Evolutionary conservation across 1,140 invertebrate species (phyloP).

Genomic region (Drosophila tristis): DNA sequence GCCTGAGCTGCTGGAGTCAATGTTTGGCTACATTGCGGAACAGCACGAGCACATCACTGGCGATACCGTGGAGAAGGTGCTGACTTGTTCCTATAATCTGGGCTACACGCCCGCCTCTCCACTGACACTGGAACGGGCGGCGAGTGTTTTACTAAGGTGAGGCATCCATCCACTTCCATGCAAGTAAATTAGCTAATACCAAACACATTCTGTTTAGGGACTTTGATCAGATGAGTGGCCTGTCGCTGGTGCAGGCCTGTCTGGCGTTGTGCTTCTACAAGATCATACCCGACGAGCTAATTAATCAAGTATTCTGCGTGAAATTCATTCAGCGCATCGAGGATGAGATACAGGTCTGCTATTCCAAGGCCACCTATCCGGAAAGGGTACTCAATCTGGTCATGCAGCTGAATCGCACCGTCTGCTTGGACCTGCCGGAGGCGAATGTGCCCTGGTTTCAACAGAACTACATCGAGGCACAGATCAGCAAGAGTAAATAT

Average conservation of each 20-base stretch:
- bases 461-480: constrained; percentile 86
- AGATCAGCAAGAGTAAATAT: constrained; percentile 74
- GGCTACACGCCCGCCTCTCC: constrained; percentile 84
- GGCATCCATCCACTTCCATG: background rate
- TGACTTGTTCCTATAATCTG: constrained; percentile 84
- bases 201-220: constrained; percentile 78
- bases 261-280: constrained; percentile 85
- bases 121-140: constrained; percentile 72
- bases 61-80: constrained; percentile 85
- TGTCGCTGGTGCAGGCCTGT: constrained; percentile 84
- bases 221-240: constrained; percentile 84
- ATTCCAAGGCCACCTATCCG: constrained; percentile 86
- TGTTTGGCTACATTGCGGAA: constrained; percentile 83
- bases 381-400: constrained; percentile 85
- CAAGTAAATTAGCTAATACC: background rate
- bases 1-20: constrained; percentile 83
- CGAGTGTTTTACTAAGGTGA: constrained; percentile 62
- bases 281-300: constrained; percentile 83
- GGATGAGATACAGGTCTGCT: constrained; percentile 85
- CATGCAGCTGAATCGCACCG: constrained; percentile 87
- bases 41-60: constrained; percentile 82
- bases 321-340: constrained; percentile 86
- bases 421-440: constrained; percentile 87
- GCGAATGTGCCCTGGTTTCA: constrained; percentile 88
- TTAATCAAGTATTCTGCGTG: constrained; percentile 85